Percentiles rank a stretch among this genome's conserved stretches.
These are phyloP conservation scores for Acanthosepion pharaonis DNA, from an alignment of 2,888 invertebrate species.

Conservation along the genomic window DNA sequence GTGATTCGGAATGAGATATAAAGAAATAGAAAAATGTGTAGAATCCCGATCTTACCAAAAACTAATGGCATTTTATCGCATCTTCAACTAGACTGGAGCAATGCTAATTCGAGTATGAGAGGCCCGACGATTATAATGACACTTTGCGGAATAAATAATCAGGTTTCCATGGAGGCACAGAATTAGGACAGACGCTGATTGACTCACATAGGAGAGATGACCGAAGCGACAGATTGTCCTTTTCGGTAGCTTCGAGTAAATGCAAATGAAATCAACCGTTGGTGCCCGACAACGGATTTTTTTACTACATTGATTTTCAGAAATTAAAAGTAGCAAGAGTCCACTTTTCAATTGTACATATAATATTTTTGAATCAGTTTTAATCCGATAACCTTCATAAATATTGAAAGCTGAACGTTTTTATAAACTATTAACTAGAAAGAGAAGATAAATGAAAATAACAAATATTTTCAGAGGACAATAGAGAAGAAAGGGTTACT, in stretches of 20 bases:
- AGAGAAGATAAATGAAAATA: no score
- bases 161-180: background rate
- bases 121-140: background rate
- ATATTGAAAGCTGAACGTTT: no score
- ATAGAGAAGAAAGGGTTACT: no score
- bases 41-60: background rate
- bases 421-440: no score
- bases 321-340: no score
- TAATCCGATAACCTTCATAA: no score
- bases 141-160: background rate
- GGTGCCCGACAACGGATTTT: background rate
- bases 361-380: no score
- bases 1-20: background rate
- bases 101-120: background rate
- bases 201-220: background rate
- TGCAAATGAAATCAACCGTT: background rate
- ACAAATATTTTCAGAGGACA: no score
- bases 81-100: background rate
- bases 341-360: no score
- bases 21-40: background rate
- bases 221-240: background rate
- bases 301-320: no score
- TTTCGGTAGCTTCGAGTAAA: background rate
- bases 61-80: background rate
- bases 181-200: background rate